phyloP scores from a whole-genome alignment of 1,140 invertebrate species.

The Venturia canescens region DNA sequence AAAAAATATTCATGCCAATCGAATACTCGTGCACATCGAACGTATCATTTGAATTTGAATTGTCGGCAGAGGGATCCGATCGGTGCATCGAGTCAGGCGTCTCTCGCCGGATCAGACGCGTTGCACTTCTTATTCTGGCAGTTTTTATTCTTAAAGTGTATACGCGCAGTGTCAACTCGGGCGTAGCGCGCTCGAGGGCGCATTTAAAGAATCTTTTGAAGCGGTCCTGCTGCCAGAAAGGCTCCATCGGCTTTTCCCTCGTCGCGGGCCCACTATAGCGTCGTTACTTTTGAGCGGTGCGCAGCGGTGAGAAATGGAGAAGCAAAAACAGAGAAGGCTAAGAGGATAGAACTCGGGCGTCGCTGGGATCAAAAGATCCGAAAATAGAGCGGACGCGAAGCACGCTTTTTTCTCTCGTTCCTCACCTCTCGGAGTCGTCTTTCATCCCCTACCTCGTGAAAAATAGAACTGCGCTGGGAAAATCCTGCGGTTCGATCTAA shows the following conservation, averaged over 20 bases:
- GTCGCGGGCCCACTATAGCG: conserved; percentile 32
- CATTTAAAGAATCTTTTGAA: conserved; percentile 27
- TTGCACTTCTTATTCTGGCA: too few relatives aligned
- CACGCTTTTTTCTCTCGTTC: conserved; percentile 39
- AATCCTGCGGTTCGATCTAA: neutral
- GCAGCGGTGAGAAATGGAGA: conserved; percentile 35
- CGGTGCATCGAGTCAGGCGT: too few relatives aligned
- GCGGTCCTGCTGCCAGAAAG: conserved; percentile 4
- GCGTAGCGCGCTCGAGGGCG: conserved; percentile 27
- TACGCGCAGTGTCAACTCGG: neutral
- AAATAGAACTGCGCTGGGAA: conserved; percentile 32
- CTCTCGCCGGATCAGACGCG: too few relatives aligned
- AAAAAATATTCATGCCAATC: too few relatives aligned
- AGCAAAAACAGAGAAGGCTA: neutral
- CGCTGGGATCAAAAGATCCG: conserved; percentile 59
- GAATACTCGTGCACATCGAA: too few relatives aligned
- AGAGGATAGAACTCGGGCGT: conserved; percentile 21
- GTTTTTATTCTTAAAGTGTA: neutral
- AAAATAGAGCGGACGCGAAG: conserved; percentile 58
- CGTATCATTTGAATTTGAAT: too few relatives aligned
- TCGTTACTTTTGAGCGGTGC: conserved; percentile 29
- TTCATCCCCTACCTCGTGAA: conserved; percentile 8
- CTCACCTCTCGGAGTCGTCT: conserved; percentile 4
- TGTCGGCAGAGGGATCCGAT: too few relatives aligned
- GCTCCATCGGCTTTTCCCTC: conserved; percentile 34